Evolutionary conservation across 2,888 invertebrate genomes (phyloP).

Genomic region (Phengaris alcon): DNA sequence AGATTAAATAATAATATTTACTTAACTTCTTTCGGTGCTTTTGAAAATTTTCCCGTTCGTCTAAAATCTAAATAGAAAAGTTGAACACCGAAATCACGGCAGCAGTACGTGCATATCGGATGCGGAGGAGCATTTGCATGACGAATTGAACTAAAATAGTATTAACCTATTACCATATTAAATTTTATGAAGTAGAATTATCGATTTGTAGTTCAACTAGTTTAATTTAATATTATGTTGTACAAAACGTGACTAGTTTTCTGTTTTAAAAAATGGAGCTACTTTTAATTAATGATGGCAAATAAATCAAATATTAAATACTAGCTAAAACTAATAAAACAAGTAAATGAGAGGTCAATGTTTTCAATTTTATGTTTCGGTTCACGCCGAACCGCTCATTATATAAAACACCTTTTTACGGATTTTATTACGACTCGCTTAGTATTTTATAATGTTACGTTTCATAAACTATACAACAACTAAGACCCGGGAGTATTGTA

Average conservation of each 20-base stretch:
- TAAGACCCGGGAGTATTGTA: slow-evolving; percentile 1
- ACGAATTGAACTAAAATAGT: not conserved
- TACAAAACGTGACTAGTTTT: not conserved
- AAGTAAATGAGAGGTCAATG: not conserved
- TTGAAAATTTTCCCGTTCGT: not conserved
- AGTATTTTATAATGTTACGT: slow-evolving; percentile 1
- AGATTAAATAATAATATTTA: not conserved
- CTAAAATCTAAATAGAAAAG: slow-evolving; percentile 2
- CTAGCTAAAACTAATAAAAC: too few relatives aligned
- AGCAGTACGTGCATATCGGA: not conserved
- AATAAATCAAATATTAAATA: too few relatives aligned
- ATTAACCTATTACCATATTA: slow-evolving; percentile 8
- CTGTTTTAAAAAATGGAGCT: too few relatives aligned
- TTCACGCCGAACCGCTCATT: not conserved
- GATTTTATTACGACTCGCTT: not conserved
- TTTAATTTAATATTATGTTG: not conserved
- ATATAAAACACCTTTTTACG: not conserved
- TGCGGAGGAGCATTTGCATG: slow-evolving; percentile 9
- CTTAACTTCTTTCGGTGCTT: not conserved
- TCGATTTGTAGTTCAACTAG: not conserved
- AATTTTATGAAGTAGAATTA: not conserved
- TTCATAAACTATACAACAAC: not conserved
- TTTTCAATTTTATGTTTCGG: not conserved
- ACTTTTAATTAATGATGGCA: too few relatives aligned
- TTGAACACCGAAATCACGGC: slow-evolving; percentile 1